A percentile compares a stretch with the other conserved stretches of the same genome.
These are phyloP conservation scores for Drosophila mayaguana DNA, from an alignment of 2,888 invertebrate species.

Conservation along the genomic window DNA sequence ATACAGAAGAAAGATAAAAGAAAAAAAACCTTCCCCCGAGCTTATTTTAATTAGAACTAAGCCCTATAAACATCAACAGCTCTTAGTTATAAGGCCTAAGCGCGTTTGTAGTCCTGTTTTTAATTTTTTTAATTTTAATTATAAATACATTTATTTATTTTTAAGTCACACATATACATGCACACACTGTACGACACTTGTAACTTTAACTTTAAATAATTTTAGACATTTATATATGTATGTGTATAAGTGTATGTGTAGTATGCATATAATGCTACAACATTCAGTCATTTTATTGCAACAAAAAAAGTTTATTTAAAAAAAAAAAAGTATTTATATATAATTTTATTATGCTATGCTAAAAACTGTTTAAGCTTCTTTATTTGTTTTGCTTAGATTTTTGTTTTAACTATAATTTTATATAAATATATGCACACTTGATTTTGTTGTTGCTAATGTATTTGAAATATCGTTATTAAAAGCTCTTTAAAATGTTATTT, in stretches of 20 bases:
- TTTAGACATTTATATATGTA: constrained; percentile 62
- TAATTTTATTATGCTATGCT: constrained; percentile 24
- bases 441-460: constrained; percentile 13
- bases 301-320: constrained; percentile 45
- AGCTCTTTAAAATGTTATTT: constrained; percentile 31
- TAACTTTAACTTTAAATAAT: constrained; percentile 46
- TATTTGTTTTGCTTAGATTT: neutral
- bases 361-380: constrained; percentile 24
- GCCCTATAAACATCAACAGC: constrained; percentile 38
- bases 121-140: neutral
- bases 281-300: constrained; percentile 78
- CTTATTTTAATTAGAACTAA: constrained; percentile 41
- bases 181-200: constrained; percentile 13
- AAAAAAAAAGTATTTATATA: constrained; percentile 30
- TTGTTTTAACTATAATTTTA: neutral
- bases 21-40: constrained; percentile 25
- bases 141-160: constrained; percentile 1
- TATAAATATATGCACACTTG: constrained; percentile 19
- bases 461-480: constrained; percentile 51
- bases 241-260: constrained; percentile 23
- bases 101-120: constrained; percentile 25
- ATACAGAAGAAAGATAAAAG: constrained; percentile 14
- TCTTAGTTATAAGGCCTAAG: constrained; percentile 38
- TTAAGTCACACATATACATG: constrained; percentile 21
- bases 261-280: constrained; percentile 50